phyloP scores from a whole-genome alignment of 2,888 invertebrate genomes.

The Rambutsinella grinnellia region DNA sequence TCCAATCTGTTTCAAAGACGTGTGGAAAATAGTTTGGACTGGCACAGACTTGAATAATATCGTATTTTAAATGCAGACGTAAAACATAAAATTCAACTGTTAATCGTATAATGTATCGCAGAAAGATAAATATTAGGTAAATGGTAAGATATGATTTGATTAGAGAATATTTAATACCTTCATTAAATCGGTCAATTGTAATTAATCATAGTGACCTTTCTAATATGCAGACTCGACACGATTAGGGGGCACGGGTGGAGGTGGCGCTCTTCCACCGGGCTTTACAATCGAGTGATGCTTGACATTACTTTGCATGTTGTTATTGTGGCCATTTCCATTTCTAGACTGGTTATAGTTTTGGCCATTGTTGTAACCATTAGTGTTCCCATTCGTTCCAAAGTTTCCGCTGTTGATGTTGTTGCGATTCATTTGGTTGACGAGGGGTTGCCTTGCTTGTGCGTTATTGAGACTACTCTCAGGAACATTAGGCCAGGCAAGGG shows the following conservation, averaged over 20 bases:
- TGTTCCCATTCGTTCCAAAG: slow-evolving; percentile 35
- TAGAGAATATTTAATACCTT: no score
- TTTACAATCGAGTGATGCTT: slow-evolving; percentile 23
- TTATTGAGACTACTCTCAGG: slow-evolving; percentile 33
- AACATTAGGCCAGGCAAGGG: slow-evolving; percentile 63
- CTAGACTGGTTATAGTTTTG: slow-evolving; percentile 16
- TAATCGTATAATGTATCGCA: no score
- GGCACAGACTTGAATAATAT: slow-evolving; percentile 38
- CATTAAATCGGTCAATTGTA: not conserved
- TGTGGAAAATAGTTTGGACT: slow-evolving; percentile 17
- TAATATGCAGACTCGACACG: slow-evolving; percentile 54
- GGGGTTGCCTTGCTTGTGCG: slow-evolving; percentile 31
- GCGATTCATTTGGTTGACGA: slow-evolving; percentile 47
- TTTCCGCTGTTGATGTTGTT: slow-evolving; percentile 49
- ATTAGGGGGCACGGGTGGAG: slow-evolving; percentile 56
- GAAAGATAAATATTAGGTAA: no score
- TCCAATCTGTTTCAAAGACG: not conserved
- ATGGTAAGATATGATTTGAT: no score
- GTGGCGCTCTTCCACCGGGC: slow-evolving; percentile 46
- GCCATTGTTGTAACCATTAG: slow-evolving; percentile 34
- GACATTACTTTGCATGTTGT: slow-evolving; percentile 35
- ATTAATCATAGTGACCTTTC: no score
- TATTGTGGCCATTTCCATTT: slow-evolving; percentile 48
- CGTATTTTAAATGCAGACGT: no score
- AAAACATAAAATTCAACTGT: no score